phyloP scores from a whole-genome alignment of 1,140 invertebrate genomes.

The Eciton burchellii region DNA sequence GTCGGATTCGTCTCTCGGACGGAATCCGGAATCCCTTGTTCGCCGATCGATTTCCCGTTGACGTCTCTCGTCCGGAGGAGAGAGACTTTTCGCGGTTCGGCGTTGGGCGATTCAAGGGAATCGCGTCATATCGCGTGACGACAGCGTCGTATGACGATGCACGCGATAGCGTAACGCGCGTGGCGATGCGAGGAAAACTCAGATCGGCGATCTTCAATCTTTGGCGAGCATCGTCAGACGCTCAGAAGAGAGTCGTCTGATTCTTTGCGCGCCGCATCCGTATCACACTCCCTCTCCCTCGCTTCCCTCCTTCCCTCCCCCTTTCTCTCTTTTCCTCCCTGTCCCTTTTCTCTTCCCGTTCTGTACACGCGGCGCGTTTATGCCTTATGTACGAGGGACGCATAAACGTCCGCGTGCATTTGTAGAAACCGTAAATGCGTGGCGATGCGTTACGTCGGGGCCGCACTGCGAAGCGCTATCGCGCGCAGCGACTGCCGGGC shows the following conservation, averaged over 20 bases:
- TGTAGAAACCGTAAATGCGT: constrained; percentile 62
- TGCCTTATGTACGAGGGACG: constrained; percentile 14
- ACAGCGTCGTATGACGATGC: not conserved
- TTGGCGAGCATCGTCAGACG: not conserved
- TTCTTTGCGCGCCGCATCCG: not conserved
- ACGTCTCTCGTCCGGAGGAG: too few relatives aligned
- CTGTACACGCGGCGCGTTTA: not conserved
- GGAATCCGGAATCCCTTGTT: too few relatives aligned
- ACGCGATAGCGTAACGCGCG: not conserved
- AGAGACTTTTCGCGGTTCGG: too few relatives aligned
- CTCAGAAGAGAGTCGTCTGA: constrained; percentile 2
- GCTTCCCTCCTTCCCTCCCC: too few relatives aligned
- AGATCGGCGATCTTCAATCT: constrained; percentile 28
- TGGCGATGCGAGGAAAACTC: constrained; percentile 1
- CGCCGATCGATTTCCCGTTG: too few relatives aligned
- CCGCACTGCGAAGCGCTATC: constrained; percentile 80
- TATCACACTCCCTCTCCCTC: too few relatives aligned
- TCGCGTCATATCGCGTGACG: not conserved
- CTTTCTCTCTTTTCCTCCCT: too few relatives aligned
- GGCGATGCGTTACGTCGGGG: constrained; percentile 75
- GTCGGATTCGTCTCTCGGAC: too few relatives aligned
- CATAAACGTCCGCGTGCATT: constrained; percentile 44
- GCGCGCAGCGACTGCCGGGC: constrained; percentile 71
- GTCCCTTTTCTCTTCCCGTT: not conserved
- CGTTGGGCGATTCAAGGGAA: not conserved